Percentiles rank a stretch among this genome's conserved stretches.
These are phyloP conservation scores for Tribolium madens DNA, from an alignment of 1,140 invertebrate genomes.

Conservation along the genomic window DNA sequence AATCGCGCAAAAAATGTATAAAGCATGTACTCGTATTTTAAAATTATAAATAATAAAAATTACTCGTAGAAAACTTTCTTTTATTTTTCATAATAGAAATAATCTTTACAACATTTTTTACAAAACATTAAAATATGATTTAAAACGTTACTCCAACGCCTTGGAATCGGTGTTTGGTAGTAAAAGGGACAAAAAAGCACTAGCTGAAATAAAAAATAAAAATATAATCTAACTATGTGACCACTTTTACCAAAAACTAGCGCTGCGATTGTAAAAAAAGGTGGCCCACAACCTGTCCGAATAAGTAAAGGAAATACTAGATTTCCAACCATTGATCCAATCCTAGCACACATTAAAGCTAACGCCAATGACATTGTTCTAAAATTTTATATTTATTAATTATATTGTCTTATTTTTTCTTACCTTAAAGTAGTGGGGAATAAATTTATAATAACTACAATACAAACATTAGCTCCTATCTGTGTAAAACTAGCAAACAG, in stretches of 20 bases:
- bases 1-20: too few species aligned
- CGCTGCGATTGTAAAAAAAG: slow-evolving; percentile 56
- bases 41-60: background rate
- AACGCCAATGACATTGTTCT: slow-evolving; percentile 56
- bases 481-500: slow-evolving; percentile 50
- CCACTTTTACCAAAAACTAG: background rate
- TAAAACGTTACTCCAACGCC: background rate
- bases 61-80: too few species aligned
- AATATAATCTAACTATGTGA: background rate
- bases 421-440: slow-evolving; percentile 61
- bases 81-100: too few species aligned
- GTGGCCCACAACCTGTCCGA: slow-evolving; percentile 56
- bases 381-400: background rate
- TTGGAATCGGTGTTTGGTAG: slow-evolving; percentile 47
- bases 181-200: background rate
- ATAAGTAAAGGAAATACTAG: slow-evolving; percentile 59
- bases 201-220: slow-evolving; percentile 42
- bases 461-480: slow-evolving; percentile 54
- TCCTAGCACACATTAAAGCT: slow-evolving; percentile 56
- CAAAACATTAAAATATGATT: too few species aligned
- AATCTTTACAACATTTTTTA: too few species aligned
- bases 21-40: too few species aligned
- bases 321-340: slow-evolving; percentile 59
- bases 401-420: background rate
- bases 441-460: slow-evolving; percentile 57